Evolutionary conservation across 2,113 vertebrate genomes (phyloP), one percentile per base, ranked within the genome.

Genomic region (Himantopus leucocephalus): DNA sequence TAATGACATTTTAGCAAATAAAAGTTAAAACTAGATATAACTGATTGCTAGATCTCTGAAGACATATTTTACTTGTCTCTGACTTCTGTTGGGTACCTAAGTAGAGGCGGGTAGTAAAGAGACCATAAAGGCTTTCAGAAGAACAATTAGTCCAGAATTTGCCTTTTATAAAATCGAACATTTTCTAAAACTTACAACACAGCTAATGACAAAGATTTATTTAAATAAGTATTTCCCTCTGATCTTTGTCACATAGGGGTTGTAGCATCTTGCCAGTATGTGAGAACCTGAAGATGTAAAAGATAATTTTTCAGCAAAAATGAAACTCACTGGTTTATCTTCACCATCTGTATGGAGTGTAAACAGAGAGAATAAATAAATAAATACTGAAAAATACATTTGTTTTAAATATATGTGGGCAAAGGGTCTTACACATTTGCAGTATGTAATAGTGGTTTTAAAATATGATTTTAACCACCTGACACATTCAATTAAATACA

Each of bases 341-440:
- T 85, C 63, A 73, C 84, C 77, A 90, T 76, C 87, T 92, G 85
- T 41, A 52, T 37, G 74, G 53, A 91, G n/a, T 26, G 37, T 87
- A 94, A 92, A 73, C 77, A 94, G 80, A 89, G 47, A 75, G 21
- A 66, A 88, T 43, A 90, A 91, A 84, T 24, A 95, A 96, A 78
- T 71, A 94, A 90, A 93, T 35, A 78, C 39, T 24, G 32, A 41
- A 76, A 94, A 86, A 77, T 43, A 16, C n/a, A 74, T 93, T 88
- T 60, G 50, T 67, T 95, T 90, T 73, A 89, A 91, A 92, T 71
- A 37, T 32, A 75, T 24, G 21, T 9, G 48, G 85, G 89, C 62
- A 79, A 87, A 79, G 43, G 10, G 22, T 21, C 80, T 89, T 35
- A 91, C 74, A 92, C 59, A 70, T 96, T 92, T 77, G 32, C 35